Evolutionary conservation across 1,140 invertebrate genomes (phyloP).

Genomic region (Lerema accius): DNA sequence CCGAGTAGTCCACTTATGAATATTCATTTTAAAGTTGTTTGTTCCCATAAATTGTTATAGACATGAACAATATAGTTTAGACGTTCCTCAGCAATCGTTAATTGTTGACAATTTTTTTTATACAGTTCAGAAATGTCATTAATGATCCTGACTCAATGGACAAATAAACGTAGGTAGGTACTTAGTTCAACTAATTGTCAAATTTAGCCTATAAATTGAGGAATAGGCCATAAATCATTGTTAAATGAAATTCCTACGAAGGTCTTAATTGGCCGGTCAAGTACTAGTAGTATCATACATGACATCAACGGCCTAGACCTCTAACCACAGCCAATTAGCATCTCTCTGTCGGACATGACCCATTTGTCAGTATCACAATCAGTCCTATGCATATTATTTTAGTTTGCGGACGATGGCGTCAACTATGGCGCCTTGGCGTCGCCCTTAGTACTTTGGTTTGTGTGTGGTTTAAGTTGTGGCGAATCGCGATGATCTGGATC

Average conservation of each 20-base stretch:
- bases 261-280: constrained; percentile 22
- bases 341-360: constrained; percentile 40
- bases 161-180: too few species aligned
- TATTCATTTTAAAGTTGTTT: too few species aligned
- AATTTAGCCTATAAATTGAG: neutral
- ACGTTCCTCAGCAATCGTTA: too few species aligned
- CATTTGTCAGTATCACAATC: constrained; percentile 49
- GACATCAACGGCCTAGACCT: constrained; percentile 39
- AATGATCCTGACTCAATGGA: too few species aligned
- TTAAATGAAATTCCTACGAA: constrained; percentile 12
- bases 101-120: too few species aligned
- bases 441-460: constrained; percentile 34
- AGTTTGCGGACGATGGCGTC: constrained; percentile 55
- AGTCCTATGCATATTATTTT: constrained; percentile 40
- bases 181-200: neutral
- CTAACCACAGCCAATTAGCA: constrained; percentile 37
- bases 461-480: constrained; percentile 26
- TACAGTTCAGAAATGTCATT: too few species aligned
- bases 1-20: too few species aligned
- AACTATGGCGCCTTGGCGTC: constrained; percentile 56
- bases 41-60: too few species aligned
- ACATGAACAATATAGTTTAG: too few species aligned
- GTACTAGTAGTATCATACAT: constrained; percentile 20
- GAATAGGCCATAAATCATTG: constrained; percentile 8
- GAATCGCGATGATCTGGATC: neutral